Evolutionary conservation across 2,113 vertebrate genomes (phyloP), one percentile per base, ranked within the genome.

Genomic region (Scytalopus superciliaris): DNA sequence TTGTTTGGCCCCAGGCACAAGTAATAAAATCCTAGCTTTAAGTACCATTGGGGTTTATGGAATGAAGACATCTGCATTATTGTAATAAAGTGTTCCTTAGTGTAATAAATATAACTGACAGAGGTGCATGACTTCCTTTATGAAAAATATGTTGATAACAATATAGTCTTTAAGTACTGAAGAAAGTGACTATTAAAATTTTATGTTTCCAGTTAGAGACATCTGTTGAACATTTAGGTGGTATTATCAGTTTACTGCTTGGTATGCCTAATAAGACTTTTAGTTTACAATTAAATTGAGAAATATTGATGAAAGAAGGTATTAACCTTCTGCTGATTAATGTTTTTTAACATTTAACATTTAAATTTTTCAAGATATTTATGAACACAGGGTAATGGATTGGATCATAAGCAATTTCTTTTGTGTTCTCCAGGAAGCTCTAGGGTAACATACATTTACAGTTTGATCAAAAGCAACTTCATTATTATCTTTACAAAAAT

Each of bases 91-190:
- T 97, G 96, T 96, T 98, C 98, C 97, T 98, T 89, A 16, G 94
- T 97, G 98, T 98, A 98, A 98, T 98, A 98, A 98, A 98, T 98
- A 98, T 97, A 98, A 97, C 97, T 98, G 98, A 98, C 97, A 98
- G 96, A 90, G 96, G 90, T 97, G 96, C 94, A 96, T 97, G 97
- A 96, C 97, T 98, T 98, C 90, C 94, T 97, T 97, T 98, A 98
- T 98, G 97, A 98, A 98, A 98, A 98, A 98, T 98, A 97, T 96
- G 97, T 97, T 98, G 97, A 97, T 97, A 94, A 97, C 96, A 96
- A 97, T 98, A 95, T 76, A 96, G 96, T 95, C 95, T 98, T 97
- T 98, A 98, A 98, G 98, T 97, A 98, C 97, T 96, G 96, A 96
- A 97, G 97, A 97, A 98, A 97, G 82, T 94, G 89, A 91, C 91